Evolutionary conservation across 2,797 vertebrate species (phyloP).

Genomic region (Percopsis omiscomaycus): DNA sequence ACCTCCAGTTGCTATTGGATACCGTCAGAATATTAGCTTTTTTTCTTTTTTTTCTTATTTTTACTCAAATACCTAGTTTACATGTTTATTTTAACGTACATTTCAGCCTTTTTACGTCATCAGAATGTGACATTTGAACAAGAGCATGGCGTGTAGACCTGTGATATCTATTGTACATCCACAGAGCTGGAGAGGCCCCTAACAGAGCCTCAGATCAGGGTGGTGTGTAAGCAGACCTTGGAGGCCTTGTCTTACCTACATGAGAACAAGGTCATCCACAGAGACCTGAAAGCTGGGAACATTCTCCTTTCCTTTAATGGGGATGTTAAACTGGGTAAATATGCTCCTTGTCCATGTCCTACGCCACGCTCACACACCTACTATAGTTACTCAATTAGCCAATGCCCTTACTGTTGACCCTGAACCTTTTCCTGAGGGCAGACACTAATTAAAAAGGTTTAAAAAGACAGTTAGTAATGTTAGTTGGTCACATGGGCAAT

Average conservation of each 20-base stretch:
- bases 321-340: slow-evolving; percentile 93
- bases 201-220: slow-evolving; percentile 96
- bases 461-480: slow-evolving; percentile 43
- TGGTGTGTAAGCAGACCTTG: slow-evolving; percentile 94
- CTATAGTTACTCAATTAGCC: slow-evolving; percentile 12
- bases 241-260: slow-evolving; percentile 94
- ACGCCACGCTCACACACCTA: slow-evolving; percentile 1
- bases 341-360: not conserved
- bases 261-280: slow-evolving; percentile 97
- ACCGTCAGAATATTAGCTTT: slow-evolving; percentile 22
- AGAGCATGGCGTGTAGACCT: too few species aligned
- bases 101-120: too few species aligned
- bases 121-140: too few species aligned
- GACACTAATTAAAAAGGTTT: slow-evolving; percentile 29
- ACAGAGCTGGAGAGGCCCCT: slow-evolving; percentile 94
- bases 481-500: not conserved
- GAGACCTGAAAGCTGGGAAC: slow-evolving; percentile 98
- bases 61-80: not conserved
- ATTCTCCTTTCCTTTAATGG: slow-evolving; percentile 95
- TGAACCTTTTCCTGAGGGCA: slow-evolving; percentile 26
- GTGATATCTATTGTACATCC: slow-evolving; percentile 24
- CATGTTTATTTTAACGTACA: not conserved
- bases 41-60: slow-evolving; percentile 11
- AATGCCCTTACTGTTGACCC: slow-evolving; percentile 16
- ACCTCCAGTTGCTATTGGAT: slow-evolving; percentile 44